These are phyloP conservation scores for Antigone vipio DNA, from an alignment of 2,113 vertebrate genomes.

Conservation along the genomic window DNA sequence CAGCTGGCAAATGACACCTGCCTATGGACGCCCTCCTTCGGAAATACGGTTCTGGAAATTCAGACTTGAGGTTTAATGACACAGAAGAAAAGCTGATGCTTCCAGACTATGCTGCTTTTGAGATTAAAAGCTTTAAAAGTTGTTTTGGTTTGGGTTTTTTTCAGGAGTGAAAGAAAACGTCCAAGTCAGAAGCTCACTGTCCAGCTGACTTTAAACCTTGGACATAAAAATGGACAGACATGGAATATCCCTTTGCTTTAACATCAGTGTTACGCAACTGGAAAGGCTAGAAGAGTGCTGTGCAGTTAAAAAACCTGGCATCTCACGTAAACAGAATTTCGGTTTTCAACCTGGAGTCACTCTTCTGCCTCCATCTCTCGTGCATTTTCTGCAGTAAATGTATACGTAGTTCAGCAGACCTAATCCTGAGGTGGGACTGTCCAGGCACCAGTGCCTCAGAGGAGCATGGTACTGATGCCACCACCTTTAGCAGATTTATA, in stretches of 20 bases:
- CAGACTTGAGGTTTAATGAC: not conserved
- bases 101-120: not conserved
- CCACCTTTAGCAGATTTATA: not conserved
- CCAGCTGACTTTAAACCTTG: not conserved
- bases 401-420: not conserved
- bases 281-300: not conserved
- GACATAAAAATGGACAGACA: not conserved
- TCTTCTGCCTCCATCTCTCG: not conserved
- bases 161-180: not conserved
- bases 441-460: not conserved
- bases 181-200: not conserved
- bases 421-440: not conserved
- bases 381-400: not conserved
- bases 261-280: accelerated
- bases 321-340: not conserved
- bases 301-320: not conserved
- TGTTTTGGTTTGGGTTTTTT: not conserved
- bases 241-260: not conserved
- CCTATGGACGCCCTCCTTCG: not conserved
- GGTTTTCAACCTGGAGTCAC: not conserved
- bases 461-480: not conserved
- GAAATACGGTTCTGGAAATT: not conserved
- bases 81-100: not conserved
- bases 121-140: not conserved
- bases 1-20: not conserved